These are phyloP conservation scores for Sanderia malayensis DNA, from an alignment of 30 jellyfish, hydroid and myxozoan species.

Conservation along the genomic window DNA sequence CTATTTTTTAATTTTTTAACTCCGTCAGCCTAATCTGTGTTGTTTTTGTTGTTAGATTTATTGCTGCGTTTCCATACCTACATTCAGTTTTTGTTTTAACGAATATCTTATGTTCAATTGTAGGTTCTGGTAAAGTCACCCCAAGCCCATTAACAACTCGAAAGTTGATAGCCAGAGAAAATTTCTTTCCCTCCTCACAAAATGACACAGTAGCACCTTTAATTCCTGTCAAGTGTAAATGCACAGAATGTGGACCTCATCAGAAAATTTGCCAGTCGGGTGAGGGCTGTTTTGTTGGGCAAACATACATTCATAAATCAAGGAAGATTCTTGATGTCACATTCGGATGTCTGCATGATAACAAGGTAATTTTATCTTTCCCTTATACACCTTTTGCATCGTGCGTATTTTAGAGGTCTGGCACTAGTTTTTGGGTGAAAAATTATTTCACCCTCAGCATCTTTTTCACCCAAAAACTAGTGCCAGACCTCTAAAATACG, in stretches of 20 bases:
- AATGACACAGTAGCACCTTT: neutral
- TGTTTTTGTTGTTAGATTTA: no score
- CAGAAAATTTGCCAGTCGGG: slow-evolving; percentile 31
- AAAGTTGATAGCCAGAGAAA: slow-evolving; percentile 6
- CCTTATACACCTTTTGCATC: no score
- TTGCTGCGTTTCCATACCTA: no score
- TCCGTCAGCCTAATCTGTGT: no score
- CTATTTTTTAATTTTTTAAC: no score
- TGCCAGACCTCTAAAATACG: no score
- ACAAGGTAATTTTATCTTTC: slow-evolving; percentile 31
- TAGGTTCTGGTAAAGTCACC: slow-evolving; percentile 43
- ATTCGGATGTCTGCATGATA: slow-evolving; percentile 70
- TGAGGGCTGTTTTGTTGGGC: slow-evolving; percentile 74
- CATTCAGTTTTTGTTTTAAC: no score
- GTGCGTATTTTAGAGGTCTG: no score
- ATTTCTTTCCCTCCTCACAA: neutral
- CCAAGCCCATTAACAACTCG: slow-evolving; percentile 46
- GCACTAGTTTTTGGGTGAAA: no score
- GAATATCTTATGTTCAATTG: no score
- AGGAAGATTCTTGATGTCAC: slow-evolving; percentile 26
- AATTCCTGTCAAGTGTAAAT: slow-evolving; percentile 43
- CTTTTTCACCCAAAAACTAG: no score
- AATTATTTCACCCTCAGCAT: no score
- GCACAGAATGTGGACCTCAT: slow-evolving; percentile 68
- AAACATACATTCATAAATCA: slow-evolving; percentile 25